Evolutionary conservation across 2,113 vertebrate species (phyloP).

Genomic region (Etia nguti): DNA sequence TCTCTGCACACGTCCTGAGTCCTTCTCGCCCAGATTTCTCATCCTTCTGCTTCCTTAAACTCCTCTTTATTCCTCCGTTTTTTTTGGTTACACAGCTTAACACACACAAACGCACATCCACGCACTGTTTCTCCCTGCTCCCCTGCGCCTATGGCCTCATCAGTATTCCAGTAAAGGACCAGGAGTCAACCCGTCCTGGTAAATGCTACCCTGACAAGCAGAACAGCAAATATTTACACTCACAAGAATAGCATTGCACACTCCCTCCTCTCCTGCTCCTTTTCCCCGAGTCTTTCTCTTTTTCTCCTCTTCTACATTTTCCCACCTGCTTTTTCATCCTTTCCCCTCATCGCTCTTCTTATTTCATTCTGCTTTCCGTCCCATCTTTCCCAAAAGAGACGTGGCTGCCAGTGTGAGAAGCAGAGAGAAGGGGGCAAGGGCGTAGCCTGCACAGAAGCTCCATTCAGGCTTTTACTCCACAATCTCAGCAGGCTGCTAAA

Average conservation of each 20-base stretch:
- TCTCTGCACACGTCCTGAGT: slow-evolving; percentile 13
- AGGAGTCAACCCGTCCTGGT: slow-evolving; percentile 62
- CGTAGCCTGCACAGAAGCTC: slow-evolving; percentile 53
- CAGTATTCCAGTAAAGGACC: slow-evolving; percentile 68
- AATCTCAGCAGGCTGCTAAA: slow-evolving; percentile 44
- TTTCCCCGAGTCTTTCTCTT: not conserved
- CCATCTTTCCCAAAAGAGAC: slow-evolving; percentile 29
- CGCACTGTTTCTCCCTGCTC: not conserved
- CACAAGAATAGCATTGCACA: slow-evolving; percentile 35
- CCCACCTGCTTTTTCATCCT: not conserved
- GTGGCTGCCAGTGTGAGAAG: slow-evolving; percentile 23
- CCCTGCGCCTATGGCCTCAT: slow-evolving; percentile 50
- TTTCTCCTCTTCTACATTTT: not conserved
- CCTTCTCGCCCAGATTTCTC: slow-evolving; percentile 13
- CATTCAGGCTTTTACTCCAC: slow-evolving; percentile 58
- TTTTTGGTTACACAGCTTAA: not conserved
- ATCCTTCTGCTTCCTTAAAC: slow-evolving; percentile 22
- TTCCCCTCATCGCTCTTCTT: not conserved
- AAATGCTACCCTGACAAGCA: slow-evolving; percentile 73
- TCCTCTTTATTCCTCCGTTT: not conserved
- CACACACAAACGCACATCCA: not conserved
- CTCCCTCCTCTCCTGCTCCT: slow-evolving; percentile 8
- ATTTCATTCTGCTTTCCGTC: slow-evolving; percentile 3
- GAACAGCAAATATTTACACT: slow-evolving; percentile 80
- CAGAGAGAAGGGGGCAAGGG: slow-evolving; percentile 12